Percentiles rank a stretch among this genome's conserved stretches.
phyloP scores from a whole-genome alignment of 2,113 vertebrate species.

The Sarotherodon lohbergeri region DNA sequence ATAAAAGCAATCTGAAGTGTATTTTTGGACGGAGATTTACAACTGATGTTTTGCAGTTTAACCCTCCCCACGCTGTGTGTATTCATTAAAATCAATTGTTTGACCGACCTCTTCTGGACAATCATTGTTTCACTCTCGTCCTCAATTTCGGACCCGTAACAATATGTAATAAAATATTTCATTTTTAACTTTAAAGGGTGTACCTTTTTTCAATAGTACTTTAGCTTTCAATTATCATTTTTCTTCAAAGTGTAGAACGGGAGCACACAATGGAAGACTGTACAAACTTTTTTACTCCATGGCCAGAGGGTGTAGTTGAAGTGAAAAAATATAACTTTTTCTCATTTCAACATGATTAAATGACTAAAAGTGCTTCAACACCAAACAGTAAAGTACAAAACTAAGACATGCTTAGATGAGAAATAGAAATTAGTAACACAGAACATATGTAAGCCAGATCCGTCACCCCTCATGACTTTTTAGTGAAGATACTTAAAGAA shows the following conservation, averaged over 20 bases:
- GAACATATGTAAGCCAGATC: background rate
- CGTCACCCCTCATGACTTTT: background rate
- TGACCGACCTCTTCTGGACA: too few relatives aligned
- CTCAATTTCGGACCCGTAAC: too few relatives aligned
- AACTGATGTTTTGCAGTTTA: too few relatives aligned
- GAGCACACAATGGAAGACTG: background rate
- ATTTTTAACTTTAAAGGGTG: background rate
- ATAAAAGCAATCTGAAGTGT: too few relatives aligned
- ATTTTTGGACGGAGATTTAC: too few relatives aligned
- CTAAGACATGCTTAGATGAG: background rate
- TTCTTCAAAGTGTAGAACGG: background rate
- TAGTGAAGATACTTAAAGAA: background rate
- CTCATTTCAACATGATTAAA: background rate
- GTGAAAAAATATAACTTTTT: background rate
- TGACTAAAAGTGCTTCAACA: background rate
- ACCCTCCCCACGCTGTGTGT: too few relatives aligned
- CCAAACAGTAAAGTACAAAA: background rate
- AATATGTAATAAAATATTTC: background rate
- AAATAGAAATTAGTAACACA: background rate
- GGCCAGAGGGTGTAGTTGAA: background rate
- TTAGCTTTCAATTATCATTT: background rate
- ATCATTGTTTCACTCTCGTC: too few relatives aligned
- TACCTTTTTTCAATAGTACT: background rate
- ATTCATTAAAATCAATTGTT: too few relatives aligned
- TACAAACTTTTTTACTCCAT: background rate